Conservation (phyloP, 2,888 invertebrate species). For the Agrochola litura region DNA sequence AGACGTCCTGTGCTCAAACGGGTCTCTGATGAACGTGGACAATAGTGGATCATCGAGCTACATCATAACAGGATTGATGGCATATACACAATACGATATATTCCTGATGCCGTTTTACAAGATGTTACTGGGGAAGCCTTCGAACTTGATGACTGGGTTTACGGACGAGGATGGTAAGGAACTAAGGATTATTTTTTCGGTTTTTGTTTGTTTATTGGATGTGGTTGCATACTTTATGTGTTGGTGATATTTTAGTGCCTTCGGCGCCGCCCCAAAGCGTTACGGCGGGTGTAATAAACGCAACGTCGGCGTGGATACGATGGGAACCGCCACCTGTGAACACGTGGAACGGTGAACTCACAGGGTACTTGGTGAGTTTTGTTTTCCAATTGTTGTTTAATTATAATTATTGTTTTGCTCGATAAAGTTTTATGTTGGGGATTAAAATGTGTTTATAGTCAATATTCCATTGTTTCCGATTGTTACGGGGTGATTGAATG, state of each 20-base stretch:
- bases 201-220: constrained; percentile 53
- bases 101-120: constrained; percentile 97
- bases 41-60: constrained; percentile 93
- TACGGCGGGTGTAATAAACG: constrained; percentile 94
- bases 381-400: constrained; percentile 65
- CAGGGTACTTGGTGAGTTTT: constrained; percentile 95
- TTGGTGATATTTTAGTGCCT: constrained; percentile 91
- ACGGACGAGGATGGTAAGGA: constrained; percentile 95
- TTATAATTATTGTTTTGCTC: constrained; percentile 67
- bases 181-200: not conserved
- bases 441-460: constrained; percentile 37
- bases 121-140: constrained; percentile 97
- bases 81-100: constrained; percentile 97
- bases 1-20: constrained; percentile 87
- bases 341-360: constrained; percentile 95
- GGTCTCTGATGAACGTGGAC: constrained; percentile 92
- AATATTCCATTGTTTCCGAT: constrained; percentile 17
- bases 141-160: constrained; percentile 96
- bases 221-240: constrained; percentile 62
- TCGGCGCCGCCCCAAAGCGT: constrained; percentile 95
- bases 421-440: constrained; percentile 66
- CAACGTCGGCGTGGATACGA: constrained; percentile 94
- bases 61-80: constrained; percentile 94
- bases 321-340: constrained; percentile 95
- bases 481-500: constrained; percentile 1